Conservation (phyloP, 2,888 invertebrate species). For the Thyatira batis region DNA sequence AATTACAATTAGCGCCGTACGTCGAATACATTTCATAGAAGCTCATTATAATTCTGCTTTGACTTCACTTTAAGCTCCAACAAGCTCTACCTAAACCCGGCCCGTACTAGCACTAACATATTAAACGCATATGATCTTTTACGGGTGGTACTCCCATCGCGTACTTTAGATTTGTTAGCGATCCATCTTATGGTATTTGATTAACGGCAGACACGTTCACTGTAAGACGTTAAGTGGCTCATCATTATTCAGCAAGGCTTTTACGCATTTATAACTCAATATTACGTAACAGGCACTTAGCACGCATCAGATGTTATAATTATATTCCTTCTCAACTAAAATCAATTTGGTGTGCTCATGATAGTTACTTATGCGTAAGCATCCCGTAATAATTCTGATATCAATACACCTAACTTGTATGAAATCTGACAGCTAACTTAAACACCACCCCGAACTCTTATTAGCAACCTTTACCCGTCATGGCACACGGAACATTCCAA, state of each 20-base stretch:
- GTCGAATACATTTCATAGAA: background rate
- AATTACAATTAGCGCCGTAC: too few relatives aligned
- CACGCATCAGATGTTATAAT: background rate
- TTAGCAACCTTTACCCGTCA: too few relatives aligned
- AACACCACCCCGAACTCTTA: too few relatives aligned
- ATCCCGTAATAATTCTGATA: background rate
- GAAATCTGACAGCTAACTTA: too few relatives aligned
- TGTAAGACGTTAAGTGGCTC: constrained; percentile 48
- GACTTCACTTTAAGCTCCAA: background rate
- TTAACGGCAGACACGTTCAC: constrained; percentile 36
- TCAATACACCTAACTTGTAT: too few relatives aligned
- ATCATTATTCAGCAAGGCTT: constrained; percentile 53
- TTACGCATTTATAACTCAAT: constrained; percentile 34
- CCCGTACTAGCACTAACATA: background rate
- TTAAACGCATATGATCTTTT: background rate
- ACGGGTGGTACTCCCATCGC: constrained; percentile 15
- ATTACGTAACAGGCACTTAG: constrained; percentile 9
- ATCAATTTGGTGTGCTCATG: background rate
- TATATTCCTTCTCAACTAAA: background rate
- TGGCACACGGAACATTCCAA: too few relatives aligned
- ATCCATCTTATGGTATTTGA: constrained; percentile 21
- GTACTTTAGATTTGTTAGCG: constrained; percentile 25
- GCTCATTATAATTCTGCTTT: background rate
- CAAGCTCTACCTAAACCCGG: background rate
- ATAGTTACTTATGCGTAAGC: too few relatives aligned